Base-by-base conservation (phyloP, 1,140 invertebrate genomes). In the Cecropterus lyciades region DNA sequence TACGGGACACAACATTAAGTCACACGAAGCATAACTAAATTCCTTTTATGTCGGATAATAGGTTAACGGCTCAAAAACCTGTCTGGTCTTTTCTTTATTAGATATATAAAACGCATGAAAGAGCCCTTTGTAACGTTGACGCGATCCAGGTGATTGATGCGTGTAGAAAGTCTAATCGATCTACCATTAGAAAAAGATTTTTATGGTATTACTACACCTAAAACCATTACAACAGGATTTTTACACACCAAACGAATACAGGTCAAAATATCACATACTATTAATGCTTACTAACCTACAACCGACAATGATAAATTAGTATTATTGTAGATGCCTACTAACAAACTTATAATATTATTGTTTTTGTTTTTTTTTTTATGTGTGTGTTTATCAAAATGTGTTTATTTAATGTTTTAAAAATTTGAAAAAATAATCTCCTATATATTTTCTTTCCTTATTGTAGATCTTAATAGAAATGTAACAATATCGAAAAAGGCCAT, bases 111-210 rank as follows among this genome's bases (percentile, higher is more conserved):
- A 67, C 48, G 40, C 49, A 59, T 15, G 37, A 57, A 60, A 67
- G 65, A 51, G 66, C 51, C 66, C 48, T 72, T 65, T 72, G 57
- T 69, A 49, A 15, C 24, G 66, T 24, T 46, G 55, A 69, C 45
- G 45, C 55, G 57, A 57, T 69, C 30, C 57, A 27, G 52, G 63
- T 69, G 67, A 72, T 72, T 69, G 63, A 72, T 72, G 70, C 37
- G 45, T 56, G 45, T 63, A 65, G 67, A 72, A 62, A 62, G 59
- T 40, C 33, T 9, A 13, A 13, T 56, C 46, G 5, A 20, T 13
- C 2, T 17, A 24, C n/a, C n/a, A n/a, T 16, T 48, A 37, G 4
- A 9, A 13, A 27, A n/a, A 7, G 15, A 20, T 43, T 56, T 56
- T 56, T 55, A 6, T n/a, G 16, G 17, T 56, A 24, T 9, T 17